Conservation (phyloP, 2,888 invertebrate species). For the Chaitophorus viminalis region DNA sequence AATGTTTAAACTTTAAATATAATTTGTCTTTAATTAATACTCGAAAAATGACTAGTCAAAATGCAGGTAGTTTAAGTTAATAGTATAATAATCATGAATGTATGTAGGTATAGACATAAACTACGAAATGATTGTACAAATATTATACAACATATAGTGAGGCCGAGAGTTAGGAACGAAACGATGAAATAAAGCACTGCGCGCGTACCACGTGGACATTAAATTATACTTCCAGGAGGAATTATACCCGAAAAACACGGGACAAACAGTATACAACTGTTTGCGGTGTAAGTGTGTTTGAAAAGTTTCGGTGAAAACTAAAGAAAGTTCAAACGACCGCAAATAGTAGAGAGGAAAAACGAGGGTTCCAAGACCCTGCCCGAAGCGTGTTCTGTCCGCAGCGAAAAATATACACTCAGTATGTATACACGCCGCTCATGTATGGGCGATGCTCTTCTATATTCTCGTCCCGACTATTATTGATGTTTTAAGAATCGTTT, state of each 20-base stretch:
- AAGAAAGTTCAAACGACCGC: conserved; percentile 44
- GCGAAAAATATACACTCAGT: conserved; percentile 20
- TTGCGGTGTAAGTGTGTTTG: conserved; percentile 35
- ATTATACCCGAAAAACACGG: conserved; percentile 18
- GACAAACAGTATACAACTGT: conserved; percentile 53
- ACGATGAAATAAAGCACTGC: conserved; percentile 28
- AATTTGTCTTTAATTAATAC: too few species aligned
- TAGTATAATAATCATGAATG: too few species aligned
- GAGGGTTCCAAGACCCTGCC: not conserved
- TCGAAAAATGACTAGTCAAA: too few species aligned
- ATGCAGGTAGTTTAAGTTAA: too few species aligned
- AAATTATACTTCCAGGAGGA: conserved; percentile 24
- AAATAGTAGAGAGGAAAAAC: conserved; percentile 42
- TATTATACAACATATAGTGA: not conserved
- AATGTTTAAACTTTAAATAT: too few species aligned
- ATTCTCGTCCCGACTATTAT: conserved; percentile 39
- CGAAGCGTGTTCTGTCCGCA: conserved; percentile 2
- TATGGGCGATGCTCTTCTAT: not conserved
- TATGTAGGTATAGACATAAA: not conserved
- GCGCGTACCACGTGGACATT: not conserved
- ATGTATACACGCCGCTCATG: not conserved
- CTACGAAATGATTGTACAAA: not conserved
- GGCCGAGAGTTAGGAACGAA: not conserved
- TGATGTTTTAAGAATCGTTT: conserved; percentile 57
- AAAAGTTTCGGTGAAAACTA: conserved; percentile 38